These are phyloP conservation scores for Phycodurus eques DNA, from an alignment of 2,113 vertebrate species.

Conservation along the genomic window DNA sequence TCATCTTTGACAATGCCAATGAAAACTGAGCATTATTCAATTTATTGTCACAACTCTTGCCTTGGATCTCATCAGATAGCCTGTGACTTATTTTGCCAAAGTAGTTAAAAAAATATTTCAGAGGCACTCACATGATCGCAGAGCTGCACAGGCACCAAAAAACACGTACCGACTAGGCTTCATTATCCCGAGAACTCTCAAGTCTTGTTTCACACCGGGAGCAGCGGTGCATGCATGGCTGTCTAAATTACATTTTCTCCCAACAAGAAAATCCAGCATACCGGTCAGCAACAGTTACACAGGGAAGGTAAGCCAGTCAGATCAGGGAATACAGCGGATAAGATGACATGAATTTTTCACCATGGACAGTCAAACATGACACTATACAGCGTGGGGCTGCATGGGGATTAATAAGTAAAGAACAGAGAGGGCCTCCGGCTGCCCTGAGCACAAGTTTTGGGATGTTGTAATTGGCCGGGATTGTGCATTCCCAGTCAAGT, in stretches of 20 bases:
- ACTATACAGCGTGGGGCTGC: conserved; percentile 35
- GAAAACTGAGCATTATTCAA: not conserved
- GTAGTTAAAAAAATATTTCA: not conserved
- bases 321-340: conserved; percentile 24
- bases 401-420: conserved; percentile 62
- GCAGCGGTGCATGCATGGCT: conserved; percentile 27
- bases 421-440: conserved; percentile 44
- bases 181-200: conserved; percentile 45
- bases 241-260: conserved; percentile 40
- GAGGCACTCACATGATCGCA: not conserved
- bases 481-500: conserved; percentile 52
- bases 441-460: conserved; percentile 52
- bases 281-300: conserved; percentile 40
- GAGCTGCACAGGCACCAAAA: not conserved
- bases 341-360: conserved; percentile 53
- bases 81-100: conserved; percentile 1
- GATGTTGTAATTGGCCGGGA: conserved; percentile 64
- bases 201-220: conserved; percentile 42
- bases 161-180: conserved; percentile 24
- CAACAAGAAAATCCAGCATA: conserved; percentile 35
- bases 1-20: not conserved
- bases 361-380: conserved; percentile 54
- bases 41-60: conserved; percentile 16
- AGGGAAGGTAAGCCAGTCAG: conserved; percentile 28
- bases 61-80: conserved; percentile 34